Evolutionary conservation across 2,113 vertebrate species (phyloP), one percentile per base, ranked within the genome.

Genomic region (Speoplatyrhinus poulsoni): DNA sequence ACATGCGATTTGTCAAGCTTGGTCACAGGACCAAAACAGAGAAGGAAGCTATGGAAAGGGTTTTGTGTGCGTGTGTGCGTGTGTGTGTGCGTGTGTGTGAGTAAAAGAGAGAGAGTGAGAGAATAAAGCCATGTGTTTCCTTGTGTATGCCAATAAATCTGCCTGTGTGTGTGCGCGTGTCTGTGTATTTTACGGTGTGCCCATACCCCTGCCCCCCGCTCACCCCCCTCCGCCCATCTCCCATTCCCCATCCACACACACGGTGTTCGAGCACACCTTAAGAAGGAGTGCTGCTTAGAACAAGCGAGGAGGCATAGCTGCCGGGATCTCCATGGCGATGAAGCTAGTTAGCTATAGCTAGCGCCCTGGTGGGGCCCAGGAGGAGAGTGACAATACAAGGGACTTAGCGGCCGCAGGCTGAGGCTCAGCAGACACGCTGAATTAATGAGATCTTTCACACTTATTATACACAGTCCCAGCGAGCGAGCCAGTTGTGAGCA

Each of bases 371-470:
- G 94, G 95, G 95, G 93, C 94, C 95, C 94, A 90, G 91, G 93
- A 89, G 94, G 93, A 95, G 95, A 96, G 92, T 96, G 95, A 98
- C 96, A 98, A 98, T 97, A 95, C 95, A 94, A 95, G 95, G 93
- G 96, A 93, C 94, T 96, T 94, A 95, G 94, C 91, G 91, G 94
- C 94, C 87, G 83, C 84, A 94, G 19, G 19, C 19, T 19, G 92
- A 93, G 91, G 94, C 95, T 95, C 94, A 94, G 93, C 93, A 95
- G 93, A 92, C 93, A 92, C 94, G 90, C 93, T 95, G 96, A 96
- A 97, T 98, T 97, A 96, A 97, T 98, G 95, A 96, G 95, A 96
- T 96, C 96, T 96, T 96, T 95, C 95, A 96, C 95, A 96, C 95
- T 95, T 97, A 96, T 96, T 96, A 97, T 93, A 96, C 88, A 92